These are phyloP conservation scores for Caenorhabditis remanei DNA, from an alignment of 1,140 invertebrate species.

Conservation along the genomic window DNA sequence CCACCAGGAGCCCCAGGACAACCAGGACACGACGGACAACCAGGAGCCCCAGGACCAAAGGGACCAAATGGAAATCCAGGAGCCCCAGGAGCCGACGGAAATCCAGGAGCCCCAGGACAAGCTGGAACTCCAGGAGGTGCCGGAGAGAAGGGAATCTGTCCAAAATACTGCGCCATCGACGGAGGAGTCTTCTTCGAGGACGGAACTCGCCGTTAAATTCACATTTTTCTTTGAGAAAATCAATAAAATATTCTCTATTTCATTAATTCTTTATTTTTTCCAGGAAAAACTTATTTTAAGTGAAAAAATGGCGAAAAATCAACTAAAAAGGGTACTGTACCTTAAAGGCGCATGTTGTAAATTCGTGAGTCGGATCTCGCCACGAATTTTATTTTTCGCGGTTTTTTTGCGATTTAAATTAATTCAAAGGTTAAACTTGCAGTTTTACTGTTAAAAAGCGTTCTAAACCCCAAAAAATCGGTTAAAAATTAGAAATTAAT, in stretches of 20 bases:
- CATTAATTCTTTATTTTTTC: not conserved
- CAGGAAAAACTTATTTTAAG: too few relatives aligned
- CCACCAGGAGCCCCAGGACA: constrained; percentile 57
- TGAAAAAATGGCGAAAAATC: too few relatives aligned
- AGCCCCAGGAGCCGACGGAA: constrained; percentile 61
- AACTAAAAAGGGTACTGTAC: too few relatives aligned
- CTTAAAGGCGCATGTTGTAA: too few relatives aligned
- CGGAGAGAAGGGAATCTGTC: constrained; percentile 74
- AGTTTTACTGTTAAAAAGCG: too few relatives aligned
- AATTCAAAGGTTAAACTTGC: too few relatives aligned
- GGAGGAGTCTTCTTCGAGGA: constrained; percentile 77
- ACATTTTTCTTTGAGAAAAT: constrained; percentile 6
- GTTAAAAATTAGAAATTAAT: too few relatives aligned
- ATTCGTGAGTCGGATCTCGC: too few relatives aligned
- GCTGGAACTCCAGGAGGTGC: constrained; percentile 59
- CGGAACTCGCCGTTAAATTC: constrained; percentile 71
- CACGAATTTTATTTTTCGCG: too few relatives aligned
- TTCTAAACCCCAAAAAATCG: too few relatives aligned
- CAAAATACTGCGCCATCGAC: constrained; percentile 76
- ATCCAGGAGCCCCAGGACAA: constrained; percentile 58
- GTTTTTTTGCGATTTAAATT: too few relatives aligned
- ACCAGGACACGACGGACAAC: constrained; percentile 46
- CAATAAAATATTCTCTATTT: constrained; percentile 9
- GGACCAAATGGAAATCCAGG: constrained; percentile 59
- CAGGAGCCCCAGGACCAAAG: constrained; percentile 47